Percentiles rank a stretch among this genome's conserved stretches.
Evolutionary conservation across 30 jellyfish, hydroid and myxozoan species (phyloP).

Genomic region (Clytia hemisphaerica): DNA sequence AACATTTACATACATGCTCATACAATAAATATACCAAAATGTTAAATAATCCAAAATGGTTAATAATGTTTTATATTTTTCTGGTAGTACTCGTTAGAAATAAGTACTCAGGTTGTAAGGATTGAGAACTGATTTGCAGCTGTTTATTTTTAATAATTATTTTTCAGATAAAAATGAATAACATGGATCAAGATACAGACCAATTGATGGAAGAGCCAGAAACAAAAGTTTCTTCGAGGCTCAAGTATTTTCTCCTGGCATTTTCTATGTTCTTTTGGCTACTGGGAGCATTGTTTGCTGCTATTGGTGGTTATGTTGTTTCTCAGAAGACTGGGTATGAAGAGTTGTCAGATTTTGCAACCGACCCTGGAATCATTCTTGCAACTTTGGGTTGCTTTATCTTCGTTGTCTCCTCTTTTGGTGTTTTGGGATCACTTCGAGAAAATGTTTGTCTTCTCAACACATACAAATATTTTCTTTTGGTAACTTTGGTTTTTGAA

Average conservation of each 20-base stretch:
- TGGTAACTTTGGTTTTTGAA: conserved; percentile 32
- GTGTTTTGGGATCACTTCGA: conserved; percentile 88
- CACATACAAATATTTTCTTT: conserved; percentile 37
- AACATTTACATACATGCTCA: too few relatives aligned
- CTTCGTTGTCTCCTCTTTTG: conserved; percentile 75
- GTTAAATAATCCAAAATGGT: too few relatives aligned
- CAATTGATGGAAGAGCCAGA: neutral
- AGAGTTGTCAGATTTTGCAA: conserved; percentile 67
- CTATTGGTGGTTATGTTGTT: conserved; percentile 92
- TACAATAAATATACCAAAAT: too few relatives aligned
- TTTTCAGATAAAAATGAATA: too few relatives aligned
- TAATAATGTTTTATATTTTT: too few relatives aligned
- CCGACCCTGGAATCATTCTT: conserved; percentile 82
- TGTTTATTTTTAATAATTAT: too few relatives aligned
- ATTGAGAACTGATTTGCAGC: too few relatives aligned
- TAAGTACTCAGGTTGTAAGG: too few relatives aligned
- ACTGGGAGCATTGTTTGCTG: conserved; percentile 83
- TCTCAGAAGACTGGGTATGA: conserved; percentile 88
- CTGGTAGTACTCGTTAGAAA: too few relatives aligned
- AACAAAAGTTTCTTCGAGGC: conserved; percentile 30
- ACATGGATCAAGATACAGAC: too few relatives aligned
- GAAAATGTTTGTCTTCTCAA: conserved; percentile 70
- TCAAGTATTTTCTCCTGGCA: conserved; percentile 67
- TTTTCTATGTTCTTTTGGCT: conserved; percentile 85
- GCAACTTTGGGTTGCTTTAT: conserved; percentile 70